Percentiles rank a stretch among this genome's conserved stretches.
Conservation (phyloP, 2,797 vertebrate genomes). For the Hemibagrus guttatus region DNA sequence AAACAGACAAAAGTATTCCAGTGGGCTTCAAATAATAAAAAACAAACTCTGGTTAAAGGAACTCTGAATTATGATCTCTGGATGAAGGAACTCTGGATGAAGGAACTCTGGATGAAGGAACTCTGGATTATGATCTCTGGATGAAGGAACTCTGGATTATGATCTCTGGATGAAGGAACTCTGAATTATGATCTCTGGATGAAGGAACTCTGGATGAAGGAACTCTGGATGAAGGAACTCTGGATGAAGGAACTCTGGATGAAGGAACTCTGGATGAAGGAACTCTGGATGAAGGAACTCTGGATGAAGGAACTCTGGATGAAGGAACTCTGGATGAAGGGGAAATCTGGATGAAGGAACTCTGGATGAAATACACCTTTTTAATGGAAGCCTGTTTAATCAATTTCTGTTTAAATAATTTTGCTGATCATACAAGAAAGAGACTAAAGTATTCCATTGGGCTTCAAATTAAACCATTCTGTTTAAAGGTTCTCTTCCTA, state of each 20-base stretch:
- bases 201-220: background rate
- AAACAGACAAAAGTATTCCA: background rate
- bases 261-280: too few species aligned
- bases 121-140: background rate
- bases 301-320: too few species aligned
- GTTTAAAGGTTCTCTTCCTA: background rate
- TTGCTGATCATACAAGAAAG: constrained; percentile 22
- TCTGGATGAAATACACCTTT: too few species aligned
- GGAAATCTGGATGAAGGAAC: too few species aligned
- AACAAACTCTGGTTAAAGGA: background rate
- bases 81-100: background rate
- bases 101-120: background rate
- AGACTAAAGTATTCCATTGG: background rate
- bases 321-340: too few species aligned
- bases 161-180: background rate
- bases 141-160: background rate
- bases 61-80: too few species aligned
- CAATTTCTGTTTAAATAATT: too few species aligned
- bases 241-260: too few species aligned
- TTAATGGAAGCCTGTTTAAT: too few species aligned
- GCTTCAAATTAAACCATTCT: background rate
- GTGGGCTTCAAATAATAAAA: background rate
- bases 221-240: too few species aligned
- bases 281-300: too few species aligned
- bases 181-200: background rate